These are phyloP conservation scores for Enteromius unitaeniatus DNA, from an alignment of 2,797 vertebrate genomes.

Conservation along the genomic window DNA sequence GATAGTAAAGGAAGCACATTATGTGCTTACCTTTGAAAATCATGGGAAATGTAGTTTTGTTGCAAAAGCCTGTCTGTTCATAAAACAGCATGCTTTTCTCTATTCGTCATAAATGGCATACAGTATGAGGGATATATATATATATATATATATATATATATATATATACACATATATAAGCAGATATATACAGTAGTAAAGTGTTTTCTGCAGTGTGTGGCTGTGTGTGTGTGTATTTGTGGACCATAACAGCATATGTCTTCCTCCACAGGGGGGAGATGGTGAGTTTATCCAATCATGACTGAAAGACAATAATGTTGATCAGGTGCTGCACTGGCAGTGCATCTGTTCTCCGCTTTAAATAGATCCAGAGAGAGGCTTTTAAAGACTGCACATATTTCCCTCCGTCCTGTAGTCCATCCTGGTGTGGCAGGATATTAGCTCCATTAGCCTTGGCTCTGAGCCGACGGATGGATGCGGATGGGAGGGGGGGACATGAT, in stretches of 20 bases:
- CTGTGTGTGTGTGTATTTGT: background rate
- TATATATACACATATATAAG: too few relatives aligned
- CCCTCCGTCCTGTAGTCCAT: constrained; percentile 29
- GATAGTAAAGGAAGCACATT: background rate
- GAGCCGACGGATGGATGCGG: constrained; percentile 45
- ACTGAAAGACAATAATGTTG: constrained; percentile 46
- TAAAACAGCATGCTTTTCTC: background rate
- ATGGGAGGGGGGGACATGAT: constrained; percentile 49
- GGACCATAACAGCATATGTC: constrained; percentile 27
- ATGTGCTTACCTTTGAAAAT: background rate
- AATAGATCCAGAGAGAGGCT: constrained; percentile 40
- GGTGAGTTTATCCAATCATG: constrained; percentile 41
- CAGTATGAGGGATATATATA: background rate
- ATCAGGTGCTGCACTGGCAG: constrained; percentile 39
- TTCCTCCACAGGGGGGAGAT: constrained; percentile 24
- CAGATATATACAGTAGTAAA: background rate
- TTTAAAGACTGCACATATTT: constrained; percentile 41
- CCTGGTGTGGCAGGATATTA: constrained; percentile 41
- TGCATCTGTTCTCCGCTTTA: constrained; percentile 41
- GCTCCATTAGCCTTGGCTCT: constrained; percentile 48
- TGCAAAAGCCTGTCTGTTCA: background rate
- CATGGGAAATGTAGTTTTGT: background rate
- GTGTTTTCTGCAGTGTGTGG: background rate
- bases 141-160: too few relatives aligned
- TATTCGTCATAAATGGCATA: background rate